phyloP scores from a whole-genome alignment of 2,113 vertebrate genomes.

The Pipra filicauda region DNA sequence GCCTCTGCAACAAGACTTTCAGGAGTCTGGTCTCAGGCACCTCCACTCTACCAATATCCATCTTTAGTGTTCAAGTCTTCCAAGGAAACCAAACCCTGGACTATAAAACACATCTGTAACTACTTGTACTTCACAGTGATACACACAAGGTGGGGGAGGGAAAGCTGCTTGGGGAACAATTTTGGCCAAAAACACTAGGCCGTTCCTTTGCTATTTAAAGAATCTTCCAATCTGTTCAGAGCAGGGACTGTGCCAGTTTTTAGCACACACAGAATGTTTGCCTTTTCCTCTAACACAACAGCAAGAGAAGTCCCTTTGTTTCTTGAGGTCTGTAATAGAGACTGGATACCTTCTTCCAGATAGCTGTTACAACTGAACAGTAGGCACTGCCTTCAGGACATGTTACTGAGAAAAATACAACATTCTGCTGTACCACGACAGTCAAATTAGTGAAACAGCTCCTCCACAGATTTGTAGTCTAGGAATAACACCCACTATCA shows the following conservation, averaged over 20 bases:
- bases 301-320: neutral
- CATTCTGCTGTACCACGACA: neutral
- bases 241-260: neutral
- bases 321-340: neutral
- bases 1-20: neutral
- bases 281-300: neutral
- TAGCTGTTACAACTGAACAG: neutral
- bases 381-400: neutral
- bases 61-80: neutral
- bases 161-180: neutral
- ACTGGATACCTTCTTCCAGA: neutral
- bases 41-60: neutral
- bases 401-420: neutral
- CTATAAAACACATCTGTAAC: neutral
- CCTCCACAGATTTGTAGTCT: neutral
- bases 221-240: neutral
- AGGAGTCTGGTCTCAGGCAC: neutral
- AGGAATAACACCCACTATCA: neutral
- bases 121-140: neutral
- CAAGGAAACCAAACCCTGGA: neutral
- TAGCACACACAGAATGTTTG: neutral
- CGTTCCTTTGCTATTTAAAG: neutral
- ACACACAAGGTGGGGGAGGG: neutral
- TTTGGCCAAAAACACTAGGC: neutral
- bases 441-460: neutral